Evolutionary conservation across 2,888 invertebrate genomes (phyloP), one percentile per base, ranked within the genome.

Genomic region (Spodoptera littoralis): DNA sequence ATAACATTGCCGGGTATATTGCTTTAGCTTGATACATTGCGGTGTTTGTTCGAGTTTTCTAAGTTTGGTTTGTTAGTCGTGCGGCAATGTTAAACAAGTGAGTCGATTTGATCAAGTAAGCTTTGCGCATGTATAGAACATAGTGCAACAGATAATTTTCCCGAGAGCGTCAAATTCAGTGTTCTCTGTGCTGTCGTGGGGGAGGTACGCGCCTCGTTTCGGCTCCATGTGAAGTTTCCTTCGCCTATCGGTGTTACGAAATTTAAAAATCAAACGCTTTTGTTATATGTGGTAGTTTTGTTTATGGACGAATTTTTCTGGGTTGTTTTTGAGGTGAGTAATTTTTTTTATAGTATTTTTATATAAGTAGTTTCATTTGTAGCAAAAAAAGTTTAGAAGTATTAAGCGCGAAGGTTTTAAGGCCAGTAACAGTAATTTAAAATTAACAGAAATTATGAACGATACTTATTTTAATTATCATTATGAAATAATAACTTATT

Each of bases 121-220:
- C 73, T 83, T 83, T 88, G 90, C 90, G 90, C 90, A 90, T 88
- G 90, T 86, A 86, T 85, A 79, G 73, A 82, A 81, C 82, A 64
- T 81, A 84, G 85, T 85, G 86, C 87, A 86, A 86, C 86, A 86
- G 85, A 87, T 87, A 84, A 84, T 87, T 83, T 84, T 80, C 75
- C 73, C 55, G 74, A 82, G 83, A 73, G 79, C 80, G 79, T 82
- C 80, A 79, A 82, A 85, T 85, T 88, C 87, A 90, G 90, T 90
- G 77, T 82, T 81, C 76, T 81, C 71, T 79, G 82, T 77, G 80
- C 81, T 76, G 73, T 79, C 76, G 82, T 73, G 65, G 65, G 73
- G 84, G 70, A 70, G 66, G 72, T 75, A 81, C 86, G 89, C 78
- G 80, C 76, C 70, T 73, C 76, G 67, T 63, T 65, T 47, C 60